Evolutionary conservation across 2,888 invertebrate genomes (phyloP).

Genomic region (Microctonus brassicae): DNA sequence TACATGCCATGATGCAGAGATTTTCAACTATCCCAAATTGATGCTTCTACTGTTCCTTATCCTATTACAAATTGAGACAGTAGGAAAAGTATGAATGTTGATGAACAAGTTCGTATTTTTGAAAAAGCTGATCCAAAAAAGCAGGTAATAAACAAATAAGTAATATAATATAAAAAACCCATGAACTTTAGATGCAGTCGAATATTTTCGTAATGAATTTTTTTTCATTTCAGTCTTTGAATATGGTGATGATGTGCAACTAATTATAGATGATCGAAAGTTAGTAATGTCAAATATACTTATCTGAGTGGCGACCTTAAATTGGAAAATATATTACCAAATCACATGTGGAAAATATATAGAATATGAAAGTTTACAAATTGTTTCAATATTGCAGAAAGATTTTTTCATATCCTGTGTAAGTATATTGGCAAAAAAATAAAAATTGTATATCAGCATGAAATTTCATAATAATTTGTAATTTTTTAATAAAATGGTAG

Average conservation of each 20-base stretch:
- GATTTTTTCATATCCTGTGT: conserved; percentile 98
- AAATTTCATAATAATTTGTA: conserved; percentile 37
- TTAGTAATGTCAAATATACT: conserved; percentile 94
- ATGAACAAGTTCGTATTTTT: no score
- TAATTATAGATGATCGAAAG: conserved; percentile 78
- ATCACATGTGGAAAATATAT: conserved; percentile 98
- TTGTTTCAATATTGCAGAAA: conserved; percentile 89
- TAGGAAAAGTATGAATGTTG: no score
- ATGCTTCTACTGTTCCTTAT: no score
- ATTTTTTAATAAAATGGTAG: conserved; percentile 68
- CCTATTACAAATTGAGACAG: no score
- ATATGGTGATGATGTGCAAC: conserved; percentile 87
- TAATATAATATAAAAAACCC: background rate
- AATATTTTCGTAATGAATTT: conserved; percentile 20
- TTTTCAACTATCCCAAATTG: no score
- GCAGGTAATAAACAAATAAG: no score
- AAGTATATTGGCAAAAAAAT: conserved; percentile 70
- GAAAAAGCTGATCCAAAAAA: no score
- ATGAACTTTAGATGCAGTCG: background rate
- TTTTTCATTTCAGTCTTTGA: conserved; percentile 78
- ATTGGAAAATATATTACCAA: conserved; percentile 82
- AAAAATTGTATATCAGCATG: conserved; percentile 36
- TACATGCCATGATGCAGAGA: no score
- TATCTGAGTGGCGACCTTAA: conserved; percentile 90
- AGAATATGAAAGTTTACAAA: conserved; percentile 90